Base-by-base conservation (phyloP, 1,140 invertebrate species). In the Goniozus legneri region DNA sequence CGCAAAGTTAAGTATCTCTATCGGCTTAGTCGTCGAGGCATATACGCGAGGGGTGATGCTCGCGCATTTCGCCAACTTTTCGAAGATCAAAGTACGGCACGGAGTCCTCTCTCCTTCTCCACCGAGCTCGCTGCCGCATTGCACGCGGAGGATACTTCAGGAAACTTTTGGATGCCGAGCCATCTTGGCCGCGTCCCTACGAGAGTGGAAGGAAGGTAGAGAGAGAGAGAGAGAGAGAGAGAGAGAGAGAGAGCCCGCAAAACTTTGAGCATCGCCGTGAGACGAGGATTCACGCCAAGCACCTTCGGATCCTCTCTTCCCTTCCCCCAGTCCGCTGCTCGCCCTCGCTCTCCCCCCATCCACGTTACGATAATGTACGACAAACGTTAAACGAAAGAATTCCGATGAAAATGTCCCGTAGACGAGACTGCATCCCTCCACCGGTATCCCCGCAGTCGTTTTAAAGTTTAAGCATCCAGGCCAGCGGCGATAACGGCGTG, bases 1-100 rank as follows among this genome's bases (percentile, higher is more conserved):
- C n/a, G n/a, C n/a, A 50, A 50, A 50, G 47, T 50, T 50, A 50
- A 50, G 34, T 46, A 46, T 46, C 43, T 44, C 43, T n/a, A 38
- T 50, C 47, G 47, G 44, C 47, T 50, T 44, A 37, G 47, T 50
- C 47, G 22, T 20, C 34, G 33, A 34, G 19, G 8, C 30, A 46
- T 45, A 46, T 24, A 14, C 31, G 19, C 30, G 15, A 38, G 40
- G n/a, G 32, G n/a, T n/a, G n/a, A 24, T 36, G 33, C 43, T 19
- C 47, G 34, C 27, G 34, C 47, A 33, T 50, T 42, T 46, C 44
- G 15, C 22, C n/a, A 50, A 50, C 43, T 50, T 50, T 50, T 35
- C 22, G 42, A 44, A 32, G 47, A 50, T 50, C 47, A 50, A 50
- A 50, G 47, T 42, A 32, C 19, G 42, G n/a, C n/a, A n/a, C n/a